Percentiles rank a stretch among this genome's conserved stretches.
Evolutionary conservation across 2,797 vertebrate genomes (phyloP).

Genomic region (Brachyrhaphis roseni): DNA sequence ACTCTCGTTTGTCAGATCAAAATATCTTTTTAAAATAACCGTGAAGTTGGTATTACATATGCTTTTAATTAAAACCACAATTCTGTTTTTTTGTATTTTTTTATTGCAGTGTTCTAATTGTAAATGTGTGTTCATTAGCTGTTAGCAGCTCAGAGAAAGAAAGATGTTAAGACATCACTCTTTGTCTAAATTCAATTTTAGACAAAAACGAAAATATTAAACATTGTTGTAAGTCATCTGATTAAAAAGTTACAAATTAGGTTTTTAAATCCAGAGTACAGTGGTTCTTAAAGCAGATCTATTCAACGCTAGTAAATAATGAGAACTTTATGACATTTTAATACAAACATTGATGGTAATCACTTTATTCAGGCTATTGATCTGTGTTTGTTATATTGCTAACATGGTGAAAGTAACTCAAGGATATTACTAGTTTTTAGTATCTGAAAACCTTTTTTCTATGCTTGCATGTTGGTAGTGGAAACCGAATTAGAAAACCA

Average conservation of each 20-base stretch:
- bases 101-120: neutral
- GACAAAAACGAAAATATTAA: too few species aligned
- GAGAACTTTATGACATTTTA: neutral
- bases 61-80: neutral
- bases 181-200: too few species aligned
- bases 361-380: neutral
- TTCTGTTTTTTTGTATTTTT: neutral
- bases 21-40: neutral
- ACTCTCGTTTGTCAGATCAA: neutral
- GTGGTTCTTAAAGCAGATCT: neutral
- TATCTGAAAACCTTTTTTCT: neutral
- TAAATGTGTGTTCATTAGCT: neutral
- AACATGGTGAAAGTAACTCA: too few species aligned
- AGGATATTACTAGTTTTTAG: too few species aligned
- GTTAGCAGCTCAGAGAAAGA: neutral
- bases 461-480: neutral
- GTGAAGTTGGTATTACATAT: too few species aligned
- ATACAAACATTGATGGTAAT: neutral
- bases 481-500: neutral
- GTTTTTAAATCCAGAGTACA: neutral
- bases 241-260: neutral
- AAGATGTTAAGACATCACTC: too few species aligned
- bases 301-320: neutral
- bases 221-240: too few species aligned
- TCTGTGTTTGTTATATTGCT: neutral